Conservation (phyloP, 2,888 invertebrate species). For the Trissolcus japonicus region DNA sequence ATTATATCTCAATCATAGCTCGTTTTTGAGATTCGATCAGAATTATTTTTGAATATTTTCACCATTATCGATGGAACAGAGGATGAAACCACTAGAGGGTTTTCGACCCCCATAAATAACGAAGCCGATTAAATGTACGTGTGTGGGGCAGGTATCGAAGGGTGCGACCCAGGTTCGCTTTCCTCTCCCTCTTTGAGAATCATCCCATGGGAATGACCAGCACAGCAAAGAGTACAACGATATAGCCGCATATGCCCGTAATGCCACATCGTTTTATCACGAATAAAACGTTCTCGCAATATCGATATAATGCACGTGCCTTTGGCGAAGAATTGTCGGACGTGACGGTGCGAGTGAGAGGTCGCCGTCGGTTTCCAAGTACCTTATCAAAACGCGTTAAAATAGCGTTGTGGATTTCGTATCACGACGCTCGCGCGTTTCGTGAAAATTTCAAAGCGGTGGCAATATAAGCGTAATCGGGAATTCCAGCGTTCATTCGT, state of each 20-base stretch:
- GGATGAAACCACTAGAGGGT: conserved; percentile 21
- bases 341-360: conserved; percentile 32
- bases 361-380: conserved; percentile 19
- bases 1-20: too few relatives aligned
- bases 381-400: conserved; percentile 41
- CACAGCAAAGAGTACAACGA: conserved; percentile 27
- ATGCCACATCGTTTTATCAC: conserved; percentile 48
- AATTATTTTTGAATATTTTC: conserved; percentile 17
- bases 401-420: conserved; percentile 33
- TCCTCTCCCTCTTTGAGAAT: conserved; percentile 16
- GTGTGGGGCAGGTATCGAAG: conserved; percentile 30
- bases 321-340: conserved; percentile 40
- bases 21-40: too few relatives aligned
- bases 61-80: conserved; percentile 8
- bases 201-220: conserved; percentile 45
- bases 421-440: conserved; percentile 37
- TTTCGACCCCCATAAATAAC: conserved; percentile 49
- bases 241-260: conserved; percentile 37
- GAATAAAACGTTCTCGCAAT: conserved; percentile 52
- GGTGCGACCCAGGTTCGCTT: conserved; percentile 23
- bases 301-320: conserved; percentile 53
- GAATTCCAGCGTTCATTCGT: conserved; percentile 22
- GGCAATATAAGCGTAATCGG: conserved; percentile 41
- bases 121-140: conserved; percentile 44
- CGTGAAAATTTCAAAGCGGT: conserved; percentile 33